A percentile compares a stretch with the other conserved stretches of the same genome.
Conservation (phyloP, 2,888 invertebrate species). For the Xestia rhomboidea region DNA sequence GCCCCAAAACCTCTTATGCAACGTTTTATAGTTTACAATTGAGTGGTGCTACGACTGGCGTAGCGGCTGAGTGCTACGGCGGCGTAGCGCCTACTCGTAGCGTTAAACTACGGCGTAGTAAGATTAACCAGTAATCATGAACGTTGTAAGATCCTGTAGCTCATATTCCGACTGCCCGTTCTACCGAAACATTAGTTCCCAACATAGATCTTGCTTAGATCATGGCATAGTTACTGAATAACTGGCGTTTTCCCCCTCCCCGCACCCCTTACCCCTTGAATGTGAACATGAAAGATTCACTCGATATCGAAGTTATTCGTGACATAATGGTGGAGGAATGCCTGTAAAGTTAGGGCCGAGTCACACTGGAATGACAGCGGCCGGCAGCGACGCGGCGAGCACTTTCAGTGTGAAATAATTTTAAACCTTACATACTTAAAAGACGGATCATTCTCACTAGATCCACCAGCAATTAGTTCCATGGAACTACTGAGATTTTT, state of each 20-base stretch:
- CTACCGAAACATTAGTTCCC: background rate
- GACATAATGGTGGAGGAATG: background rate
- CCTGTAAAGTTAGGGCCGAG: no score
- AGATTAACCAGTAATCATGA: background rate
- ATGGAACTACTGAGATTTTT: no score
- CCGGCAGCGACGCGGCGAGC: no score
- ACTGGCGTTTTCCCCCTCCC: background rate
- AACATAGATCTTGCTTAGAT: background rate
- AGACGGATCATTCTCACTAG: no score
- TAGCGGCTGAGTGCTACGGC: slow-evolving; percentile 15
- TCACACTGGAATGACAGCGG: no score
- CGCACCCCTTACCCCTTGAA: no score
- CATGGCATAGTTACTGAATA: background rate
- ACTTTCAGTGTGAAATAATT: no score
- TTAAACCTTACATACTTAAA: no score
- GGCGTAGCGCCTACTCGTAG: slow-evolving; percentile 5
- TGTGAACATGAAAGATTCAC: background rate
- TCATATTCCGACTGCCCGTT: background rate
- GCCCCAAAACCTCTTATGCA: background rate
- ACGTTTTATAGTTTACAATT: background rate
- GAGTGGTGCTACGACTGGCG: background rate
- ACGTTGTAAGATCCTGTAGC: no score
- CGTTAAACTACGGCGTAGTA: slow-evolving; percentile 13
- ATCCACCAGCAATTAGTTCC: no score
- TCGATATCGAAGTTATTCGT: background rate